A percentile compares a stretch with the other conserved stretches of the same genome.
phyloP scores from a whole-genome alignment of 1,140 invertebrate species.

The Dreissena rostriformis region DNA sequence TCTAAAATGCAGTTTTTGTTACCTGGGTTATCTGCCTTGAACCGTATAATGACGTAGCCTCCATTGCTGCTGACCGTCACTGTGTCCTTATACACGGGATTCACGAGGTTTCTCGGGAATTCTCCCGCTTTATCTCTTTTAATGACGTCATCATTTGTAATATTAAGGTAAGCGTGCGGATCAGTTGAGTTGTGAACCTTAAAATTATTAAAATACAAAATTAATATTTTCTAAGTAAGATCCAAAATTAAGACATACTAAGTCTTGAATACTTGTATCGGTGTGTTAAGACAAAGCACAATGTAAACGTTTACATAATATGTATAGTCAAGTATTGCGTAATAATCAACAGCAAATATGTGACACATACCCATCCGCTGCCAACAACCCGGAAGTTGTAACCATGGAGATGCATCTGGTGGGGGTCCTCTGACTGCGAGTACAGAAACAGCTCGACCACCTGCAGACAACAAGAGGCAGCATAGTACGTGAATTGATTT shows the following conservation, averaged over 20 bases:
- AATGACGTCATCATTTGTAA: slow-evolving; percentile 12
- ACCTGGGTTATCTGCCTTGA: slow-evolving; percentile 55
- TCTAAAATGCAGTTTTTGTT: not conserved
- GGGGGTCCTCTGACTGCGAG: slow-evolving; percentile 3
- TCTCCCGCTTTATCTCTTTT: slow-evolving; percentile 26
- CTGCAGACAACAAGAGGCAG: not conserved
- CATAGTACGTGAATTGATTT: too few species aligned
- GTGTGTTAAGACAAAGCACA: too few species aligned
- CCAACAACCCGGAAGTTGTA: slow-evolving; percentile 51
- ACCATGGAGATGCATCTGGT: slow-evolving; percentile 56
- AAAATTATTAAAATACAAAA: too few species aligned
- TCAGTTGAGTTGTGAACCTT: not conserved
- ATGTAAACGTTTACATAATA: too few species aligned
- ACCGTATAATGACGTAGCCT: slow-evolving; percentile 36
- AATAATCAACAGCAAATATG: too few species aligned
- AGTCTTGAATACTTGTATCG: too few species aligned
- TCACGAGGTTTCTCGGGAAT: slow-evolving; percentile 11
- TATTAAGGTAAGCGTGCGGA: not conserved
- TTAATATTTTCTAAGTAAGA: too few species aligned
- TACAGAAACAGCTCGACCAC: slow-evolving; percentile 49
- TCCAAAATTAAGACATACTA: too few species aligned
- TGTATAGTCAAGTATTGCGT: too few species aligned
- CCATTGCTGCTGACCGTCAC: slow-evolving; percentile 24
- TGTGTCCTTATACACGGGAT: slow-evolving; percentile 43
- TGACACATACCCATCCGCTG: slow-evolving; percentile 23